These are phyloP conservation scores for Tridacna crocea DNA, from an alignment of 2,888 invertebrate species.

Conservation along the genomic window DNA sequence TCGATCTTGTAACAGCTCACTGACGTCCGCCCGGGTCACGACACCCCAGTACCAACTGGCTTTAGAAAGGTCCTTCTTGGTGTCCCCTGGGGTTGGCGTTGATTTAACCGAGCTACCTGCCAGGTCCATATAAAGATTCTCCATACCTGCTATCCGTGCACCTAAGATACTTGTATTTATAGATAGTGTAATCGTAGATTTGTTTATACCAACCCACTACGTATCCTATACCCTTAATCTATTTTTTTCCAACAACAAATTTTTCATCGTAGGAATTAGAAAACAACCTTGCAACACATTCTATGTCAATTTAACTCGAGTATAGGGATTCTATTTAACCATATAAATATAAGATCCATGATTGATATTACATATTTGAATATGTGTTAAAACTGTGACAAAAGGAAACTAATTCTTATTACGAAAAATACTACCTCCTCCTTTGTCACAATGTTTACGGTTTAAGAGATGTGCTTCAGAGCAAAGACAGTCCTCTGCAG, in stretches of 20 bases:
- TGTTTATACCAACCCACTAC: too few relatives aligned
- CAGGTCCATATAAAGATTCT: constrained; percentile 5
- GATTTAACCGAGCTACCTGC: neutral
- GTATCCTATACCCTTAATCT: too few relatives aligned
- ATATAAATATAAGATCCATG: too few relatives aligned
- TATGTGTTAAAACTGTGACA: too few relatives aligned
- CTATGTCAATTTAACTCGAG: too few relatives aligned
- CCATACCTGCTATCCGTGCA: neutral
- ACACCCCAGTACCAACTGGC: constrained; percentile 97
- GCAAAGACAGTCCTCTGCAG: neutral
- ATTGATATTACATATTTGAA: too few relatives aligned
- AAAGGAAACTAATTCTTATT: too few relatives aligned
- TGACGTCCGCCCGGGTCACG: constrained; percentile 93
- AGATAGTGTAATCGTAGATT: too few relatives aligned
- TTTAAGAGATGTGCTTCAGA: neutral
- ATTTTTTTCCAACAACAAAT: too few relatives aligned
- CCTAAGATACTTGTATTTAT: too few relatives aligned
- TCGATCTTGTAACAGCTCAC: constrained; percentile 93
- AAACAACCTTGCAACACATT: neutral
- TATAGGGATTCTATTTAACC: too few relatives aligned
- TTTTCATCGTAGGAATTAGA: neutral
- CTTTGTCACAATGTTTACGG: neutral
- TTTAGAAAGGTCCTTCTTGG: neutral
- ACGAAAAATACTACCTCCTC: too few relatives aligned
- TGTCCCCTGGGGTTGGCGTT: neutral